phyloP scores from a whole-genome alignment of 1,140 invertebrate genomes.

The Musca domestica region DNA sequence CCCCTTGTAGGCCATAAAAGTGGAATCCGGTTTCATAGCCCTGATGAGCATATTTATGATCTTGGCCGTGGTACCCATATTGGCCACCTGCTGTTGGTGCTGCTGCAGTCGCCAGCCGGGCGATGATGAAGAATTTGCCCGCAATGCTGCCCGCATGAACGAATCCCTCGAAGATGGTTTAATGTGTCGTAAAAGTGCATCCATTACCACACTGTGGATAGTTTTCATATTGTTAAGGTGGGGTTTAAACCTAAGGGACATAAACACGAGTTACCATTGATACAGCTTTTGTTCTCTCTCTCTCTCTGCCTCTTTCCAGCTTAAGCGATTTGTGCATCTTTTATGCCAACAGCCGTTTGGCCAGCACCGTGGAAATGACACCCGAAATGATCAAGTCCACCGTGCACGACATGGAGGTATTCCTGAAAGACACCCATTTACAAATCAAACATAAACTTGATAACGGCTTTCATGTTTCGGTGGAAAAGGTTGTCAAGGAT shows the following conservation, averaged over 20 bases:
- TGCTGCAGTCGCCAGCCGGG: slow-evolving; percentile 38
- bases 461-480: slow-evolving; percentile 60
- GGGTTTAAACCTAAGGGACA: slow-evolving; percentile 37
- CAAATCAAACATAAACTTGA: slow-evolving; percentile 63
- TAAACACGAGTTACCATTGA: background rate
- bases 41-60: slow-evolving; percentile 51
- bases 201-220: slow-evolving; percentile 51
- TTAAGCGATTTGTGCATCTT: slow-evolving; percentile 57
- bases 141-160: slow-evolving; percentile 43
- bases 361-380: slow-evolving; percentile 57
- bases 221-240: slow-evolving; percentile 55
- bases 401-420: slow-evolving; percentile 61
- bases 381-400: slow-evolving; percentile 58
- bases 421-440: slow-evolving; percentile 59
- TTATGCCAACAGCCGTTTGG: slow-evolving; percentile 61
- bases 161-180: slow-evolving; percentile 41
- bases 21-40: slow-evolving; percentile 55
- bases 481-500: slow-evolving; percentile 61
- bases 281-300: background rate
- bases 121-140: slow-evolving; percentile 40
- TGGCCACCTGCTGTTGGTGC: slow-evolving; percentile 50
- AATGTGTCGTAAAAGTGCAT: slow-evolving; percentile 47
- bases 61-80: slow-evolving; percentile 47
- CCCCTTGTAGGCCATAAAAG: slow-evolving; percentile 51
- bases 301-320: slow-evolving; percentile 32